Conservation (phyloP, 2,113 vertebrate genomes). For the Symphodus melops region DNA sequence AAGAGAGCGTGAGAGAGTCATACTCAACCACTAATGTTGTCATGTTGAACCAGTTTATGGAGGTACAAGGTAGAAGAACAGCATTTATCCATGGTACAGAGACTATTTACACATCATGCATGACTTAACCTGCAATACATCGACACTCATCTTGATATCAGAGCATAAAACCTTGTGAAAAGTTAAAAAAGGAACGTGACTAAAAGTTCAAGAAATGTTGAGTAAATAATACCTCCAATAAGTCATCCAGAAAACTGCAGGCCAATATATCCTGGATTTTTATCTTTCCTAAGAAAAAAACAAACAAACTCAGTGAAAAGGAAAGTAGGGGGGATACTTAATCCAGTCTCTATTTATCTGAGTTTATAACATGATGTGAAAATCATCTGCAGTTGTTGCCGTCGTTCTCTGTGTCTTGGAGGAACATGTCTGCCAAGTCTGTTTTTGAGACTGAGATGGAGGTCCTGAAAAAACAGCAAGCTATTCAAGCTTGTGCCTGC, state of each 20-base stretch:
- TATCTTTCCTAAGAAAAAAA: constrained; percentile 88
- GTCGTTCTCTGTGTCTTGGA: no score
- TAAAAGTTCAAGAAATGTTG: background rate
- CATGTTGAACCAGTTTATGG: background rate
- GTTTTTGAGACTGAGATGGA: no score
- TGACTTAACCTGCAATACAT: no score
- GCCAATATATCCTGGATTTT: constrained; percentile 99
- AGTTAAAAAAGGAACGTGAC: background rate
- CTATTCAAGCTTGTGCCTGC: no score
- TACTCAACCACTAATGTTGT: background rate
- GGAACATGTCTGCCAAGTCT: no score
- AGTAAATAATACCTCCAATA: constrained; percentile 88
- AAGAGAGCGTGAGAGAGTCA: background rate
- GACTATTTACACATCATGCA: no score
- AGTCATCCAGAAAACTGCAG: constrained; percentile 97
- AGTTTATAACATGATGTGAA: background rate
- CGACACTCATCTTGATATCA: no score
- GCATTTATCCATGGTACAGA: no score
- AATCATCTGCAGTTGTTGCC: no score
- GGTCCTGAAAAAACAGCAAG: no score
- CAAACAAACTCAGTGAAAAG: constrained; percentile 19
- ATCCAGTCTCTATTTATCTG: background rate
- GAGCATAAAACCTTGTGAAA: background rate
- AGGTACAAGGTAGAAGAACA: background rate
- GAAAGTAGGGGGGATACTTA: background rate